phyloP scores from a whole-genome alignment of 2,888 invertebrate genomes.

The Aporophyla lueneburgensis region DNA sequence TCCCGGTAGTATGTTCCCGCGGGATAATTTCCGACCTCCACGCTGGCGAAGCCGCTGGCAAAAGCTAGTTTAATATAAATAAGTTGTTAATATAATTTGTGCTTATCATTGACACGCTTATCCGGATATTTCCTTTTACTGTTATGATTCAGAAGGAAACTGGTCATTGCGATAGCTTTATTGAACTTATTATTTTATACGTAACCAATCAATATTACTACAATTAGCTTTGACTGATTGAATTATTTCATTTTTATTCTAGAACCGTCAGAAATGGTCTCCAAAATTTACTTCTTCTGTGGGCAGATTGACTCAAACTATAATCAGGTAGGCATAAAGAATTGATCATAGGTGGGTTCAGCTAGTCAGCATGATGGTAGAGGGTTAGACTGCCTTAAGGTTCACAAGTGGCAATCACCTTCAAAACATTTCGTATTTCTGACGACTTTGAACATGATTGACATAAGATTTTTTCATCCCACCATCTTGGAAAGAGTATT shows the following conservation, averaged over 20 bases:
- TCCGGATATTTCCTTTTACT: conserved; percentile 27
- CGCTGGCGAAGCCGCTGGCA: too few species aligned
- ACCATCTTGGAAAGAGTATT: too few species aligned
- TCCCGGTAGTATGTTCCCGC: too few species aligned
- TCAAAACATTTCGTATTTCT: not conserved
- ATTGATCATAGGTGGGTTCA: not conserved
- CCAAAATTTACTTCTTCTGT: not conserved
- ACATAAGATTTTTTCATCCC: too few species aligned
- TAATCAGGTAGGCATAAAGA: not conserved
- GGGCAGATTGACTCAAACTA: too few species aligned
- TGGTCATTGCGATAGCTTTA: conserved; percentile 16
- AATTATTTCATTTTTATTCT: not conserved
- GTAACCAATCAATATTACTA: conserved; percentile 6
- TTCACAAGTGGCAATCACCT: not conserved
- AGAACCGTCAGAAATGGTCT: not conserved
- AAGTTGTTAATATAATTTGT: conserved; percentile 15
- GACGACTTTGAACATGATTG: not conserved
- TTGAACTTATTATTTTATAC: not conserved
- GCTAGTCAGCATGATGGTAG: not conserved
- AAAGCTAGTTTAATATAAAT: not conserved
- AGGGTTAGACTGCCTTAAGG: not conserved
- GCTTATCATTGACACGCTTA: conserved; percentile 40
- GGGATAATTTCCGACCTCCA: too few species aligned
- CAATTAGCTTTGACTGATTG: not conserved
- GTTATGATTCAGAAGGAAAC: conserved; percentile 43